A percentile compares a stretch with the other conserved stretches of the same genome.
phyloP scores from a whole-genome alignment of 2,888 invertebrate species.

The Sussaba pulchella region DNA sequence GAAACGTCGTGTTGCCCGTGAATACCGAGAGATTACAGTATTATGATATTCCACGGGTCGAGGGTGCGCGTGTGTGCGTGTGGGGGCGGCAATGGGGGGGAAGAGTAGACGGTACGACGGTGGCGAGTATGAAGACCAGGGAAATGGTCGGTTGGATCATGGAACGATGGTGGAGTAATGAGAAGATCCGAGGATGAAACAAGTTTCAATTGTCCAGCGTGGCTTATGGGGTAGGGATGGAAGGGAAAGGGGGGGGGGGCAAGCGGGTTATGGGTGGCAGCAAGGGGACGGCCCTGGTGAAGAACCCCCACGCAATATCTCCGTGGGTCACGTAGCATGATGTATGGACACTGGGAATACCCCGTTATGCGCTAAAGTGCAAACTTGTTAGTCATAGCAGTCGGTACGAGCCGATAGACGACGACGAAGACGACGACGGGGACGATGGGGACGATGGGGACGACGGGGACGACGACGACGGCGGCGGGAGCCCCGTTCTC shows the following conservation, averaged over 20 bases:
- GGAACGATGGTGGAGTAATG: slow-evolving; percentile 20
- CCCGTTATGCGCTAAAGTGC: slow-evolving; percentile 84
- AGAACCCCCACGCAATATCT: slow-evolving; percentile 80
- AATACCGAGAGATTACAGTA: background rate
- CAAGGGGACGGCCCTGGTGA: slow-evolving; percentile 65
- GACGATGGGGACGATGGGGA: too few relatives aligned
- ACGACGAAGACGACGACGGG: background rate
- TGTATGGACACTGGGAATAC: slow-evolving; percentile 80
- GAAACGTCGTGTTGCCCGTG: background rate
- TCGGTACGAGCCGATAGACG: slow-evolving; percentile 67
- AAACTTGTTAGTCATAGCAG: slow-evolving; percentile 84
- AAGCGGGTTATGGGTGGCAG: slow-evolving; percentile 2
- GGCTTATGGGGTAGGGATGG: slow-evolving; percentile 15
- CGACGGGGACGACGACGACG: background rate
- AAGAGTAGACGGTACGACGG: background rate
- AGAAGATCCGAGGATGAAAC: slow-evolving; percentile 38
- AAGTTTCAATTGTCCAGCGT: slow-evolving; percentile 39
- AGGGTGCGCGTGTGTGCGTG: background rate
- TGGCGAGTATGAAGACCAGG: slow-evolving; percentile 11
- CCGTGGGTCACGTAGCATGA: slow-evolving; percentile 82
- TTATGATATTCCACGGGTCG: slow-evolving; percentile 28
- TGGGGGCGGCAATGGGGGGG: slow-evolving; percentile 24
- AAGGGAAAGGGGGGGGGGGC: background rate
- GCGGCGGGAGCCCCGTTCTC: too few relatives aligned
- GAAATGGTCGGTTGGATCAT: slow-evolving; percentile 32